phyloP scores from a whole-genome alignment of 2,888 invertebrate genomes.

The Ophioninae sp. region DNA sequence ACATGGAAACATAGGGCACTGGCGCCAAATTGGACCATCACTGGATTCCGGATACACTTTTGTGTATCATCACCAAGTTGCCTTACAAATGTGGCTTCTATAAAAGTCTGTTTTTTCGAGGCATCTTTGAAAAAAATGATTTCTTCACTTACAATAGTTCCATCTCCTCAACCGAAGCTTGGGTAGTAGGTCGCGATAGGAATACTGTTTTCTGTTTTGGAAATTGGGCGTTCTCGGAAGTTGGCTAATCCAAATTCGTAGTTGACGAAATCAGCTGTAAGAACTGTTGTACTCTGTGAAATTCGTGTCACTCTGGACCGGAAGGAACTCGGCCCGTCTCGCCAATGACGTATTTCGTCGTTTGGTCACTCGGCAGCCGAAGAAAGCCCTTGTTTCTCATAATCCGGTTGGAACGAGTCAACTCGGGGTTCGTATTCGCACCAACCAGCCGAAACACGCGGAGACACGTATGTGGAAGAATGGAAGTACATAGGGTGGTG shows the following conservation, averaged over 20 bases:
- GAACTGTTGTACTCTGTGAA: not conserved
- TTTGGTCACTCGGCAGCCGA: too few relatives aligned
- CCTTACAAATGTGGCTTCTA: too few relatives aligned
- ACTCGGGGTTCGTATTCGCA: constrained; percentile 17
- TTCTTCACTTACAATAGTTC: too few relatives aligned
- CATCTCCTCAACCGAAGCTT: too few relatives aligned
- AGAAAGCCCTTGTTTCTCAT: too few relatives aligned
- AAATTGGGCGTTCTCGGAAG: not conserved
- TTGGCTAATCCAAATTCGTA: not conserved
- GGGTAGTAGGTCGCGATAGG: too few relatives aligned
- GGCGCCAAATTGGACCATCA: constrained; percentile 16
- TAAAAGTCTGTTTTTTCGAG: too few relatives aligned
- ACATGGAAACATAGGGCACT: not conserved
- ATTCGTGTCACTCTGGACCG: not conserved
- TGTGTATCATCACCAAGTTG: not conserved
- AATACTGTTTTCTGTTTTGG: not conserved
- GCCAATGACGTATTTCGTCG: too few relatives aligned
- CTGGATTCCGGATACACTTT: not conserved
- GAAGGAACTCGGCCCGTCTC: not conserved
- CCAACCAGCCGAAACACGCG: not conserved
- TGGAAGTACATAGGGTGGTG: constrained; percentile 32
- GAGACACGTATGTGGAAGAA: constrained; percentile 24
- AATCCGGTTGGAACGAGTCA: not conserved
- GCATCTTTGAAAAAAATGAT: too few relatives aligned
- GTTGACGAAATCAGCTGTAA: not conserved